These are phyloP conservation scores for Sporophila hypoxantha DNA, from an alignment of 2,113 vertebrate species.

Conservation along the genomic window DNA sequence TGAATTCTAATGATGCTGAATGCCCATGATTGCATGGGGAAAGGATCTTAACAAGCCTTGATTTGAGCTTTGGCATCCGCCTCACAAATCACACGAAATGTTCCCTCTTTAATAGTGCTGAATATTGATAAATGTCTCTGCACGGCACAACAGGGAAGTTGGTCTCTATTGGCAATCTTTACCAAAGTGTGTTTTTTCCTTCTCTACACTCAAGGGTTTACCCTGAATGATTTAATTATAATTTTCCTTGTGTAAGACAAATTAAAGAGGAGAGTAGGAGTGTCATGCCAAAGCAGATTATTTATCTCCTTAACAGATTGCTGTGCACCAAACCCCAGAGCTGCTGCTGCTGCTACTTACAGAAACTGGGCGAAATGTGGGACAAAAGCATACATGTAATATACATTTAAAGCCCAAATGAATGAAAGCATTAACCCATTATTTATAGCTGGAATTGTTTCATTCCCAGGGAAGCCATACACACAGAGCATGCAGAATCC, in stretches of 20 bases:
- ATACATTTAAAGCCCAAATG: slow-evolving; percentile 42
- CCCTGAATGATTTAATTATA: slow-evolving; percentile 96
- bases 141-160: slow-evolving; percentile 67
- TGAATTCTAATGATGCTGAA: slow-evolving; percentile 71
- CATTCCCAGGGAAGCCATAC: background rate
- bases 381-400: slow-evolving; percentile 50
- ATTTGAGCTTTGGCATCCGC: slow-evolving; percentile 65
- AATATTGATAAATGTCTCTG: slow-evolving; percentile 76
- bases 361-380: slow-evolving; percentile 42
- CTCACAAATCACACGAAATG: slow-evolving; percentile 68
- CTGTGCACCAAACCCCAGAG: slow-evolving; percentile 85
- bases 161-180: slow-evolving; percentile 73
- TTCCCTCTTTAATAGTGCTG: slow-evolving; percentile 63
- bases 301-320: slow-evolving; percentile 95
- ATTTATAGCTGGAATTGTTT: slow-evolving; percentile 14
- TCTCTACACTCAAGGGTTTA: slow-evolving; percentile 81
- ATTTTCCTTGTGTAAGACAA: slow-evolving; percentile 90
- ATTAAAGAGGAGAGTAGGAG: slow-evolving; percentile 88
- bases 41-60: slow-evolving; percentile 71
- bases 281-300: slow-evolving; percentile 90
- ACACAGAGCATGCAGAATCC: background rate
- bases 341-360: slow-evolving; percentile 70
- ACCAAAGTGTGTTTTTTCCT: slow-evolving; percentile 72
- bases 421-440: slow-evolving; percentile 51
- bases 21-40: slow-evolving; percentile 51